A percentile compares a stretch with the other conserved stretches of the same genome.
phyloP scores from a whole-genome alignment of 1,140 invertebrate species.

The Sycophaga agraensis region DNA sequence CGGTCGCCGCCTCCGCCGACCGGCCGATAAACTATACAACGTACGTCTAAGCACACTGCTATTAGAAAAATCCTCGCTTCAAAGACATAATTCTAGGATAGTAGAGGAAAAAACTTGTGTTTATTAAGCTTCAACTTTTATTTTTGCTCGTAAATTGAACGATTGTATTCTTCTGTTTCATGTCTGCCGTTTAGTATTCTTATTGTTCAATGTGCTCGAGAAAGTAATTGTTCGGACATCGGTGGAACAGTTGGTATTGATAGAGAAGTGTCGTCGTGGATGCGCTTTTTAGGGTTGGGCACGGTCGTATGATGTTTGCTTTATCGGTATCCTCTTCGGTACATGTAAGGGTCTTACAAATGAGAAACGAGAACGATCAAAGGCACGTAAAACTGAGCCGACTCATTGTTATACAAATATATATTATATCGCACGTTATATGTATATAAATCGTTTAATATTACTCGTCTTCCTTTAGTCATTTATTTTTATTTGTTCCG shows the following conservation, averaged over 20 bases:
- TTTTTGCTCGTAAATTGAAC: too few relatives aligned
- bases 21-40: constrained; percentile 13
- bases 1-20: neutral
- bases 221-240: neutral
- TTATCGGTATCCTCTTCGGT: neutral
- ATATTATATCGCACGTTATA: neutral
- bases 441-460: constrained; percentile 4
- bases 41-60: neutral
- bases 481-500: neutral
- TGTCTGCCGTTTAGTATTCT: neutral
- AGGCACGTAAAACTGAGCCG: constrained; percentile 30
- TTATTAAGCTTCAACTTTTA: too few relatives aligned
- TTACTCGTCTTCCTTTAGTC: neutral
- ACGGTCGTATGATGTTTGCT: too few relatives aligned
- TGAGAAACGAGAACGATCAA: constrained; percentile 23
- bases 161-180: too few relatives aligned
- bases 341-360: constrained; percentile 22
- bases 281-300: neutral
- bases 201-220: too few relatives aligned
- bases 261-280: neutral
- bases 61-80: constrained; percentile 10
- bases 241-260: neutral
- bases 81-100: constrained; percentile 27
- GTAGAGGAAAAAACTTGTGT: constrained; percentile 27
- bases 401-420: constrained; percentile 23